Conservation (phyloP, 2,888 invertebrate species). For the Meganola albula region DNA sequence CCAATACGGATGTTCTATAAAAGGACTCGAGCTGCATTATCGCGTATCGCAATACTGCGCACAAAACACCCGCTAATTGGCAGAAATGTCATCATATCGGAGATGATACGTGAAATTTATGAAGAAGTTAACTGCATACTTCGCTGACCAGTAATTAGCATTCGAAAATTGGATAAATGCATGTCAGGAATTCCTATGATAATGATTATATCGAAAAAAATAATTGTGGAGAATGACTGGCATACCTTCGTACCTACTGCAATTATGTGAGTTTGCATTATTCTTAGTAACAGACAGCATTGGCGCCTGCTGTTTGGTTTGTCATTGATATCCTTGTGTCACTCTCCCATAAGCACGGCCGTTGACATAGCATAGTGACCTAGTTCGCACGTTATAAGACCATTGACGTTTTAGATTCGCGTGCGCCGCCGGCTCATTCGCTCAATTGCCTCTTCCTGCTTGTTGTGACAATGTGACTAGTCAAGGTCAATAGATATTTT, state of each 20-base stretch:
- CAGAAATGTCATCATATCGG: constrained; percentile 53
- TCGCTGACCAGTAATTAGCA: constrained; percentile 14
- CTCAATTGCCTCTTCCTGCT: constrained; percentile 65
- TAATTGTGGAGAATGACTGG: no score
- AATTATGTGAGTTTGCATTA: no score
- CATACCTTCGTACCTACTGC: no score
- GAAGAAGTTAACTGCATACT: constrained; percentile 6
- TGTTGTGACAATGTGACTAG: constrained; percentile 48
- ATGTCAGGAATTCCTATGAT: no score
- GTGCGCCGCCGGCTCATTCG: constrained; percentile 48
- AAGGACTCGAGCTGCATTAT: constrained; percentile 46
- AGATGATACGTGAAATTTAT: constrained; percentile 44
- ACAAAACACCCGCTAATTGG: constrained; percentile 63
- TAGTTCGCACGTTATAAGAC: constrained; percentile 63
- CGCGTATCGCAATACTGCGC: constrained; percentile 41
- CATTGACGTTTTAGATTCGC: constrained; percentile 52
- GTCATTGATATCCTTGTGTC: constrained; percentile 24
- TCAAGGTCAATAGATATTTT: constrained; percentile 48
- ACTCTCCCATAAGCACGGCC: constrained; percentile 35
- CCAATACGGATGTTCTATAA: constrained; percentile 54
- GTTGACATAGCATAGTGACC: constrained; percentile 55
- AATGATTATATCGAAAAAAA: no score
- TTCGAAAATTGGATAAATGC: background rate
- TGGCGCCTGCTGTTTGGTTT: constrained; percentile 1
- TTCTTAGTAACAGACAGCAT: background rate